Conservation (phyloP, 2,888 invertebrate species). For the Maniola hyperantus region DNA sequence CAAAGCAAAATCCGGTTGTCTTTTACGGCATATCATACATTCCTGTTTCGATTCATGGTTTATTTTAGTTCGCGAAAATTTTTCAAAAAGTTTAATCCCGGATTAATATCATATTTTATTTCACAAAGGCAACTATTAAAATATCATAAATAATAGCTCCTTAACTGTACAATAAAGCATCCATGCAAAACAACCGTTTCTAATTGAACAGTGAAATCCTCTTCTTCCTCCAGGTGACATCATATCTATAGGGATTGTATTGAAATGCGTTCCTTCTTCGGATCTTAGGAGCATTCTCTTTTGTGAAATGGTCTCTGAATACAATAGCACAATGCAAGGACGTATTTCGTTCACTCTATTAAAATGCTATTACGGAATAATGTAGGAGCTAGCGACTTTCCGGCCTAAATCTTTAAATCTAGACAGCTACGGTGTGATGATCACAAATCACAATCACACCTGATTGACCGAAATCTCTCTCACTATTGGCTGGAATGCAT, state of each 20-base stretch:
- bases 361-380: conserved; percentile 66
- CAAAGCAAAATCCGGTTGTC: too few species aligned
- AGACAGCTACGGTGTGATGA: background rate
- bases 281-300: conserved; percentile 66
- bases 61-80: too few species aligned
- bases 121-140: background rate
- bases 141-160: conserved; percentile 11
- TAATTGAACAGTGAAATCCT: conserved; percentile 13
- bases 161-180: background rate
- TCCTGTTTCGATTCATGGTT: too few species aligned
- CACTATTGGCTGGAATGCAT: too few species aligned
- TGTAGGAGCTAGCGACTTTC: conserved; percentile 1
- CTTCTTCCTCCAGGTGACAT: conserved; percentile 48
- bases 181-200: conserved; percentile 11
- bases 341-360: conserved; percentile 74
- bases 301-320: conserved; percentile 60
- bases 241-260: conserved; percentile 41
- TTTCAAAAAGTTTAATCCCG: background rate
- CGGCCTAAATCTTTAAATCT: background rate
- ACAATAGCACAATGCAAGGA: conserved; percentile 79
- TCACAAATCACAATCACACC: too few species aligned
- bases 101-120: background rate
- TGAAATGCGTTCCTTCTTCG: conserved; percentile 47
- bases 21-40: too few species aligned
- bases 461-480: too few species aligned